Evolutionary conservation across 2,113 vertebrate genomes (phyloP).

Genomic region (Varanus komodoensis): DNA sequence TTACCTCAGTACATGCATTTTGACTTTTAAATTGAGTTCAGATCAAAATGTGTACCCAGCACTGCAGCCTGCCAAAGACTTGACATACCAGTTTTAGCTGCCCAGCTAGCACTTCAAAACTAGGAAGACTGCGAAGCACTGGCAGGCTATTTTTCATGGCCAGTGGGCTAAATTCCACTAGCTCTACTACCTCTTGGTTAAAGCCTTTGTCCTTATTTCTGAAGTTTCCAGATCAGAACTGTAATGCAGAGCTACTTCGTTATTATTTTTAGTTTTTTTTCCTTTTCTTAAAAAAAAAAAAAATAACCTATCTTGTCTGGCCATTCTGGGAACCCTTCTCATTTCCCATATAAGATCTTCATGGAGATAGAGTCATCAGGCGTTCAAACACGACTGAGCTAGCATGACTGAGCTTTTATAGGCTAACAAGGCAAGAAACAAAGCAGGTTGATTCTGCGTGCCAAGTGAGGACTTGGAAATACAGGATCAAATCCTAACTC

Average conservation of each 20-base stretch:
- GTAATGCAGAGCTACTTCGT: background rate
- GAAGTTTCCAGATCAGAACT: background rate
- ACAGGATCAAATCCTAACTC: background rate
- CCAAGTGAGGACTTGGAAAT: background rate
- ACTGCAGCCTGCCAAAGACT: background rate
- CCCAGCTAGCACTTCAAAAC: background rate
- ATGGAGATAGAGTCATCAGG: background rate
- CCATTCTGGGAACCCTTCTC: background rate
- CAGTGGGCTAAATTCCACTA: background rate
- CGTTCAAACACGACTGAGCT: background rate
- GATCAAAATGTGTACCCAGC: background rate
- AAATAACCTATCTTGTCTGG: background rate
- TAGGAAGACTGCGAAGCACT: background rate
- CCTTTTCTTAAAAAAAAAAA: no score
- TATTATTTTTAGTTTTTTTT: background rate
- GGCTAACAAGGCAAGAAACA: background rate
- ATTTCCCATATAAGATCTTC: background rate
- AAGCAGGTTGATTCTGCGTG: background rate
- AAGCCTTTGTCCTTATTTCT: background rate
- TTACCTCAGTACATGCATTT: no score
- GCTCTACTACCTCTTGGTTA: background rate
- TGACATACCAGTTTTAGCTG: background rate
- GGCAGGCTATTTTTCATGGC: background rate
- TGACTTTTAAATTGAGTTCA: background rate
- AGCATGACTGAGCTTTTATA: background rate